Evolutionary conservation across 2,797 vertebrate genomes (phyloP).

Genomic region (Orestias chungarensis): DNA sequence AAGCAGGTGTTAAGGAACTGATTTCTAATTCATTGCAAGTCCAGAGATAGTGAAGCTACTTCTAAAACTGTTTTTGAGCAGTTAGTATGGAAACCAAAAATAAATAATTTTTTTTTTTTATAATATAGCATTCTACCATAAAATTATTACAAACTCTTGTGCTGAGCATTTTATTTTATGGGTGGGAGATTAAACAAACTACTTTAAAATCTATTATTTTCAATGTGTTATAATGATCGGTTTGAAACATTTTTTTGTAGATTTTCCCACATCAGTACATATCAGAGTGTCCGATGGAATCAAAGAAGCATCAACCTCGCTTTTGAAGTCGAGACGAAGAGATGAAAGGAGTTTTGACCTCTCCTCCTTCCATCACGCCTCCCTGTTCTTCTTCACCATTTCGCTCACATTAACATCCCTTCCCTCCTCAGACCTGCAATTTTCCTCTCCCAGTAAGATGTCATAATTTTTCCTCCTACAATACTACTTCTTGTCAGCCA

Average conservation of each 20-base stretch:
- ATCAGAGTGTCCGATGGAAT: constrained; percentile 71
- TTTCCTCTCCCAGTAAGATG: constrained; percentile 25
- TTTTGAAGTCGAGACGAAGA: constrained; percentile 80
- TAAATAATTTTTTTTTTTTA: no score
- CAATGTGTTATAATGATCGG: not conserved
- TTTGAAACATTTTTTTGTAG: not conserved
- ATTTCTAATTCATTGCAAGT: not conserved
- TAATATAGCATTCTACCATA: no score
- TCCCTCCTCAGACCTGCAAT: constrained; percentile 43
- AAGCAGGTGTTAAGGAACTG: not conserved
- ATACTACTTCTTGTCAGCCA: constrained; percentile 16
- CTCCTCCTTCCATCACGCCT: constrained; percentile 43
- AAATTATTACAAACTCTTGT: no score
- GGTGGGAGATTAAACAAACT: not conserved
- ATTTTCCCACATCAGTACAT: constrained; percentile 46
- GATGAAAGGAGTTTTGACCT: constrained; percentile 77
- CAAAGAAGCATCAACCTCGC: constrained; percentile 67
- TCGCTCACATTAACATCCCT: constrained; percentile 32
- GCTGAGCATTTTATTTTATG: not conserved
- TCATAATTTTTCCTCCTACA: constrained; percentile 33
- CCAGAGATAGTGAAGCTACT: not conserved
- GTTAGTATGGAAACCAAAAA: not conserved
- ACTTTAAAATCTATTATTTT: no score
- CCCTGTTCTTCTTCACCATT: constrained; percentile 26
- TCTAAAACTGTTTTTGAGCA: not conserved